Percentiles rank a stretch among this genome's conserved stretches.
Conservation (phyloP, 2,113 vertebrate species). For the Mohoua ochrocephala region DNA sequence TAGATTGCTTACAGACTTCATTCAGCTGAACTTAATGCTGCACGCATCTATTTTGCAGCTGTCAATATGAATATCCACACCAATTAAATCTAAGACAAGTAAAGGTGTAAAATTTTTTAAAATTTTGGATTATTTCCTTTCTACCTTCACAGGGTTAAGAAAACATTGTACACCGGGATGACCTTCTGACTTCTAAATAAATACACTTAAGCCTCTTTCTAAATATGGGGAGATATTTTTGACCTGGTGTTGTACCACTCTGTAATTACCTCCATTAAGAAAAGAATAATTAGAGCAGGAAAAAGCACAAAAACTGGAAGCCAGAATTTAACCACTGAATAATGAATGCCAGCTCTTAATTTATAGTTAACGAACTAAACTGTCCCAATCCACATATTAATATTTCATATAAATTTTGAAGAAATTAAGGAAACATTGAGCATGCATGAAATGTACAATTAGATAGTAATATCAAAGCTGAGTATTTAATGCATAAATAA, state of each 20-base stretch:
- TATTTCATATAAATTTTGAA: conserved; percentile 36
- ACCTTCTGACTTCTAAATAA: background rate
- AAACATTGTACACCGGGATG: background rate
- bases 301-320: background rate
- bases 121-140: background rate
- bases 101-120: background rate
- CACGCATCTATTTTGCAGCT: background rate
- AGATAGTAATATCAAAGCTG: background rate
- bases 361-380: conserved; percentile 38
- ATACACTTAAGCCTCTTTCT: background rate
- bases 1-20: background rate
- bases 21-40: background rate
- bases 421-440: conserved; percentile 19
- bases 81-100: background rate
- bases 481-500: background rate
- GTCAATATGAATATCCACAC: background rate
- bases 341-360: conserved; percentile 38
- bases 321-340: conserved; percentile 19
- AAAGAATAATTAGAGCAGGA: conserved; percentile 5
- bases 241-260: background rate
- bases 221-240: background rate
- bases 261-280: background rate
- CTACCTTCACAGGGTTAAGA: background rate
- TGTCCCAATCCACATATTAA: conserved; percentile 28
- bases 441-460: background rate